Evolutionary conservation across 2,888 invertebrate species (phyloP).

Genomic region (Drosophila paranaensis): DNA sequence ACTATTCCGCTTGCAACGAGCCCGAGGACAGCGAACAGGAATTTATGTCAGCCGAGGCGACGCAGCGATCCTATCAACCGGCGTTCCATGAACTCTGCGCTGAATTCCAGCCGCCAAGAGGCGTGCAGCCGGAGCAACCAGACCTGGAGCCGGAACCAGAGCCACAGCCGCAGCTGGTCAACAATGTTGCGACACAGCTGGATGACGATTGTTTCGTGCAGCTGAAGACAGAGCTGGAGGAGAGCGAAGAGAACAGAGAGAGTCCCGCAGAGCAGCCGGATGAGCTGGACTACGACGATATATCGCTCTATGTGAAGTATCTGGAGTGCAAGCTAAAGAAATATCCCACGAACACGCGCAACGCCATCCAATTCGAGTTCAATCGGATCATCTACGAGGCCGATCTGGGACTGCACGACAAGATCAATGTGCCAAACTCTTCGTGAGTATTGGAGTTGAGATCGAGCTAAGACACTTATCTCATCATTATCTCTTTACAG

Average conservation of each 20-base stretch:
- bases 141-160: not conserved
- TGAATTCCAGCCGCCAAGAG: conserved; percentile 1
- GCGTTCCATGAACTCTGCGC: conserved; percentile 17
- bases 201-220: not conserved
- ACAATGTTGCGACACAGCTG: not conserved
- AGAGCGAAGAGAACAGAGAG: not conserved
- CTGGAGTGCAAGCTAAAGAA: conserved; percentile 21
- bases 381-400: conserved; percentile 29
- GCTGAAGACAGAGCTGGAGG: not conserved
- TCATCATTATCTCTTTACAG: not conserved
- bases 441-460: not conserved
- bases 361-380: conserved; percentile 21
- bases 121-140: not conserved
- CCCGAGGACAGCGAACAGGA: conserved; percentile 14
- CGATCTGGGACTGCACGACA: conserved; percentile 21
- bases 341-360: conserved; percentile 9
- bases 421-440: not conserved
- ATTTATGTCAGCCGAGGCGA: not conserved
- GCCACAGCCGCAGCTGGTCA: not conserved
- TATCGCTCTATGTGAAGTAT: conserved; percentile 12
- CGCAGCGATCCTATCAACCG: conserved; percentile 2
- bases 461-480: not conserved
- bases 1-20: not conserved
- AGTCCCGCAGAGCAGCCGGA: not conserved
- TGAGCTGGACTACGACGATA: conserved; percentile 6